phyloP scores from a whole-genome alignment of 2,113 vertebrate genomes.

The Pterocles orientalis region DNA sequence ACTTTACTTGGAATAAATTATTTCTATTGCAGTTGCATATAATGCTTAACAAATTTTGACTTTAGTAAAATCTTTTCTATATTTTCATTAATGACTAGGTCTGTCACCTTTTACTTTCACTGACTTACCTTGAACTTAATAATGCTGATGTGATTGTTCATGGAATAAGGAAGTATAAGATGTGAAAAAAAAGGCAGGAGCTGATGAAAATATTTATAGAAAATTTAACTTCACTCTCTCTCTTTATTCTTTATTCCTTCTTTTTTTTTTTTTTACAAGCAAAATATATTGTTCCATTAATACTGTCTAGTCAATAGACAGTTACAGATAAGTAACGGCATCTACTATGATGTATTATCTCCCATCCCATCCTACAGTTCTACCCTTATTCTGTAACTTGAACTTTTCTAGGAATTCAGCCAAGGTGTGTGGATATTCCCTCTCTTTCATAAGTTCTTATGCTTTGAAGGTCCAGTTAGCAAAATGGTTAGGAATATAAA shows the following conservation, averaged over 20 bases:
- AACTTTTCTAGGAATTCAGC: not conserved
- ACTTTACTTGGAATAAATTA: not conserved
- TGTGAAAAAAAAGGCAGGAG: not conserved
- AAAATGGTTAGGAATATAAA: not conserved
- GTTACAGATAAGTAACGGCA: not conserved
- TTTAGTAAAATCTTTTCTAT: not conserved
- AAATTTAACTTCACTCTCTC: not conserved
- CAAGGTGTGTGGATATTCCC: not conserved
- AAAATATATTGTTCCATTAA: not conserved
- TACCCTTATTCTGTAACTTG: not conserved
- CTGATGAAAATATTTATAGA: not conserved
- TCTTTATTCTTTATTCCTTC: not conserved
- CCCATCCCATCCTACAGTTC: not conserved
- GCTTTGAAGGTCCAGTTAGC: not conserved
- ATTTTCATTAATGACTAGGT: not conserved
- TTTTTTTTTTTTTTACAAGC: not conserved
- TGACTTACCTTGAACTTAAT: not conserved
- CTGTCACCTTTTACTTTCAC: not conserved
- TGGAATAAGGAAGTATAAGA: not conserved
- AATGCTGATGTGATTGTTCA: not conserved
- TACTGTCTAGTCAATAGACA: not conserved
- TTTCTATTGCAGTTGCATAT: not conserved
- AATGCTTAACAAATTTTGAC: not conserved
- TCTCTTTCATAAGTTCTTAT: not conserved
- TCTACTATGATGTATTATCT: not conserved